These are phyloP conservation scores for Aurelia coerulea DNA, from an alignment of 30 jellyfish, hydroid and myxozoan genomes.

Conservation along the genomic window DNA sequence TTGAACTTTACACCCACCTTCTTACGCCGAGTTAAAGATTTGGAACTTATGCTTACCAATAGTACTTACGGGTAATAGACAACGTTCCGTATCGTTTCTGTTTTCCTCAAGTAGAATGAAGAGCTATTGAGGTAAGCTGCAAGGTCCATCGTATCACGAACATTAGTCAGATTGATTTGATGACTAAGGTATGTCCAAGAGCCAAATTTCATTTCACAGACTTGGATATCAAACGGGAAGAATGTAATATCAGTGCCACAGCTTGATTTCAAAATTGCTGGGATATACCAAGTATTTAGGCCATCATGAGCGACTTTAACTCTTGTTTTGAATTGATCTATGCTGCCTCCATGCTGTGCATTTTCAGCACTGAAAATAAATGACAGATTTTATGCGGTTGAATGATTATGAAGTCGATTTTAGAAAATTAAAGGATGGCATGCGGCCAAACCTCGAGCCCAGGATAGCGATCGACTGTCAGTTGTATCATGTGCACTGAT, in stretches of 20 bases:
- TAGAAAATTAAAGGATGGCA: background rate
- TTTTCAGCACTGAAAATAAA: conserved; percentile 52
- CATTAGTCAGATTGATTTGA: conserved; percentile 61
- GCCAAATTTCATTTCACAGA: conserved; percentile 82
- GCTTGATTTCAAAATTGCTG: conserved; percentile 88
- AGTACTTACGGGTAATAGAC: conserved; percentile 68
- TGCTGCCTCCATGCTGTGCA: conserved; percentile 52
- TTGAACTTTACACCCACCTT: too few species aligned
- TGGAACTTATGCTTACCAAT: too few species aligned
- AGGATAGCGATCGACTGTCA: too few species aligned
- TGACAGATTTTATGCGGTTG: background rate
- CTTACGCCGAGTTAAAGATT: too few species aligned
- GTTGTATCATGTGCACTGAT: too few species aligned
- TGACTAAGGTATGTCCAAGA: conserved; percentile 89
- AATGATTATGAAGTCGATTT: background rate
- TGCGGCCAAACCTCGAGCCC: too few species aligned
- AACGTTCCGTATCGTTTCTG: conserved; percentile 63
- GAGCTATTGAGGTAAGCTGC: conserved; percentile 76
- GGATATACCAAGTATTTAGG: conserved; percentile 79
- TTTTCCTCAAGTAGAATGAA: conserved; percentile 69
- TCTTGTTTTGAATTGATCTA: conserved; percentile 70
- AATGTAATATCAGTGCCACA: conserved; percentile 86
- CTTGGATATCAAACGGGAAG: conserved; percentile 93
- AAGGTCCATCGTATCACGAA: conserved; percentile 62
- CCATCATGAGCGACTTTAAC: conserved; percentile 51